Percentiles rank a stretch among this genome's conserved stretches.
These are phyloP conservation scores for Trissolcus brochymenae DNA, from an alignment of 2,888 invertebrate genomes.

Conservation along the genomic window DNA sequence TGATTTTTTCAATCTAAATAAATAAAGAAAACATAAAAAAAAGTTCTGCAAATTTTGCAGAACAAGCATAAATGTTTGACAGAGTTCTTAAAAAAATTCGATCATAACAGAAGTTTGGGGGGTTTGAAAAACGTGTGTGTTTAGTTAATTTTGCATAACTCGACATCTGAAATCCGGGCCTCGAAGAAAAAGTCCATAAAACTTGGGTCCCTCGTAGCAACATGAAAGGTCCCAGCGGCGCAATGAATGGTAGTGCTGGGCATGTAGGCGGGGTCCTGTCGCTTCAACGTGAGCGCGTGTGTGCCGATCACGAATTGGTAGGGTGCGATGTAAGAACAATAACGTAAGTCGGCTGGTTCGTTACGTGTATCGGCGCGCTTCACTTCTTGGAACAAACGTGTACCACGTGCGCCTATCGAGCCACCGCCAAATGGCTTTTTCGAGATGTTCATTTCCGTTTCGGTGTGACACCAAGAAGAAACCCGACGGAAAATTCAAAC, in stretches of 20 bases:
- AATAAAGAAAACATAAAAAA: too few species aligned
- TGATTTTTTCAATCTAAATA: too few species aligned
- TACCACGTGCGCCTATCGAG: slow-evolving; percentile 37
- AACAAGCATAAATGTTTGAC: too few species aligned
- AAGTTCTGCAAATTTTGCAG: too few species aligned
- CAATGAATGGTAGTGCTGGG: slow-evolving; percentile 13
- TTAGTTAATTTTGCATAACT: slow-evolving; percentile 38
- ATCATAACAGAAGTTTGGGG: slow-evolving; percentile 5
- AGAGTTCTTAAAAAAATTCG: background rate
- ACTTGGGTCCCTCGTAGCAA: slow-evolving; percentile 18
- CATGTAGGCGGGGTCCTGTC: slow-evolving; percentile 29
- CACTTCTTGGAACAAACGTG: slow-evolving; percentile 45
- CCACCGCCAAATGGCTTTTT: slow-evolving; percentile 34
- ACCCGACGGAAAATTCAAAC: slow-evolving; percentile 28
- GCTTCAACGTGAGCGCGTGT: slow-evolving; percentile 7
- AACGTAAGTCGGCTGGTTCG: slow-evolving; percentile 31
- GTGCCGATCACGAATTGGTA: slow-evolving; percentile 26
- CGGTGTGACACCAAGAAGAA: slow-evolving; percentile 12
- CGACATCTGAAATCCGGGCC: slow-evolving; percentile 26
- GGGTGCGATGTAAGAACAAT: slow-evolving; percentile 47
- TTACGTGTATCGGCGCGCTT: slow-evolving; percentile 25
- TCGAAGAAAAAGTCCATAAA: slow-evolving; percentile 26
- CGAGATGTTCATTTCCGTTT: slow-evolving; percentile 37
- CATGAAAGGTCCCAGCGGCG: slow-evolving; percentile 17
- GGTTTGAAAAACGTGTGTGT: slow-evolving; percentile 5